Conservation (phyloP, 2,113 vertebrate genomes). For the Phylloscopus whistleri region DNA sequence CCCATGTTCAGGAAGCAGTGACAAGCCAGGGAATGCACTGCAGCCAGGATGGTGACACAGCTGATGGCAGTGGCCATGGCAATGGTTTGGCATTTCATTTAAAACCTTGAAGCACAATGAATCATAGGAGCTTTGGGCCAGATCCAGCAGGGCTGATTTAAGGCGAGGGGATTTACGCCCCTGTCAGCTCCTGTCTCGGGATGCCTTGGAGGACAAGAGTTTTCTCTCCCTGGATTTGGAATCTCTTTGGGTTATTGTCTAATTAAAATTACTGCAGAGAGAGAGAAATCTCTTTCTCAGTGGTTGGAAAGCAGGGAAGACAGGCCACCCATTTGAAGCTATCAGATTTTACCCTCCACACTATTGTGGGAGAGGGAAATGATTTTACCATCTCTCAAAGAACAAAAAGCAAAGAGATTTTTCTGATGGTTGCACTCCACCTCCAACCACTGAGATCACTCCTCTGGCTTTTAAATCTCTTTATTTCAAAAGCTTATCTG, state of each 20-base stretch:
- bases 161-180: background rate
- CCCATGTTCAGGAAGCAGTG: fast-evolving
- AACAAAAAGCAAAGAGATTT: background rate
- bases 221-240: background rate
- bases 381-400: background rate
- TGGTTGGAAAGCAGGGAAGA: background rate
- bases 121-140: background rate
- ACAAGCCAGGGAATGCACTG: background rate
- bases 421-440: background rate
- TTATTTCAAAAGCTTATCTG: conserved; percentile 3
- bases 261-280: background rate
- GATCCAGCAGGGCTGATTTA: conserved; percentile 7
- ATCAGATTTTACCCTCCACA: background rate
- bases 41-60: background rate
- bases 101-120: background rate
- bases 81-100: background rate
- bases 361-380: background rate
- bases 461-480: background rate
- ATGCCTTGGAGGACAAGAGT: conserved; percentile 1
- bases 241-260: background rate
- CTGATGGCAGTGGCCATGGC: background rate
- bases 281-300: background rate
- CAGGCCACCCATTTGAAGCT: background rate
- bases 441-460: background rate
- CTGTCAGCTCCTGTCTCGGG: background rate